Conservation (phyloP, 2,797 vertebrate genomes). For the Harpagifer antarcticus region DNA sequence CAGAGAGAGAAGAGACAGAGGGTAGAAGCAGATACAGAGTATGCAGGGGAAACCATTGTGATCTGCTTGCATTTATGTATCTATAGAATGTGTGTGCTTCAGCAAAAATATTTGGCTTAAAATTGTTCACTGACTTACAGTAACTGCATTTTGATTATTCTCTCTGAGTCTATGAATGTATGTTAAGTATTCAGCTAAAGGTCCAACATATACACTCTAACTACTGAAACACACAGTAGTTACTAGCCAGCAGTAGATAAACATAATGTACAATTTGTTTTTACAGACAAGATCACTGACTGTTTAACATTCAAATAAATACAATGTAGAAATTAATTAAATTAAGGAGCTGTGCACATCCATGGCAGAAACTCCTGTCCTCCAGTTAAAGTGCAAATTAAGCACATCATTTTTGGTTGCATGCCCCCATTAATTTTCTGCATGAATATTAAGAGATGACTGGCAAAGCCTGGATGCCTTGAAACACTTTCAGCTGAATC, state of each 20-base stretch:
- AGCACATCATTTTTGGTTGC: slow-evolving; percentile 7
- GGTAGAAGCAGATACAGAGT: slow-evolving; percentile 29
- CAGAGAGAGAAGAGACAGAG: slow-evolving; percentile 49
- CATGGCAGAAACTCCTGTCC: not conserved
- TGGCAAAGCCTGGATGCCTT: not conserved
- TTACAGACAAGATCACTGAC: not conserved
- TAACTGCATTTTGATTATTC: slow-evolving; percentile 18
- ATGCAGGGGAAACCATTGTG: slow-evolving; percentile 34
- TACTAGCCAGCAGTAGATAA: not conserved
- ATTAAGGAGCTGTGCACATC: not conserved
- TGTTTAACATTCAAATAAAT: not conserved
- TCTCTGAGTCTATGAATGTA: not conserved
- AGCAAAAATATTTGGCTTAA: slow-evolving; percentile 30
- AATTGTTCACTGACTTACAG: slow-evolving; percentile 26
- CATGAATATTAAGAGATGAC: slow-evolving; percentile 3
- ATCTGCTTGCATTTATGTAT: slow-evolving; percentile 17
- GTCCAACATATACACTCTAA: not conserved
- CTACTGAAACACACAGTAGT: not conserved
- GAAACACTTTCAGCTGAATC: slow-evolving; percentile 19
- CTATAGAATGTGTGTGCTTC: slow-evolving; percentile 9
- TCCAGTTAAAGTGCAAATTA: slow-evolving; percentile 2
- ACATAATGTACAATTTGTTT: not conserved
- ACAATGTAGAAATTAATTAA: not conserved
- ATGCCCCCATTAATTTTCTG: slow-evolving; percentile 10
- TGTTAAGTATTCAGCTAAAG: slow-evolving; percentile 1